A percentile compares a stretch with the other conserved stretches of the same genome.
Conservation (phyloP, 2,888 invertebrate genomes). For the Chrysolina haemoptera region DNA sequence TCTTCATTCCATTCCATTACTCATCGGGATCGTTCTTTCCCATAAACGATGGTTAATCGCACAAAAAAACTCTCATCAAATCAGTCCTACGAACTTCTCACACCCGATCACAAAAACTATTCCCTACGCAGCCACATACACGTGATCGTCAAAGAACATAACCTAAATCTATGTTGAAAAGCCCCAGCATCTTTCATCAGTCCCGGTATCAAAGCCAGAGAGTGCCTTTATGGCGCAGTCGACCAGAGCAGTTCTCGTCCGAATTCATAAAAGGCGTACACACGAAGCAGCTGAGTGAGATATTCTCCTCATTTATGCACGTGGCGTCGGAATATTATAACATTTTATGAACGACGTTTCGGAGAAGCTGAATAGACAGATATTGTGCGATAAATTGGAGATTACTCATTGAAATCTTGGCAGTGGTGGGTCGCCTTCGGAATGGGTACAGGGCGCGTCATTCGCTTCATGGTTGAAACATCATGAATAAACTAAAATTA, state of each 20-base stretch:
- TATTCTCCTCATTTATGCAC: slow-evolving; percentile 51
- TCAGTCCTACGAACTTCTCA: slow-evolving; percentile 16
- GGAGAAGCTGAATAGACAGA: slow-evolving; percentile 58
- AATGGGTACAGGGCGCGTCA: background rate
- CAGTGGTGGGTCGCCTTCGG: background rate
- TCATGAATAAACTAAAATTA: too few species aligned
- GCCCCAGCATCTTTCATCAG: slow-evolving; percentile 59
- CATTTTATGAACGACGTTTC: slow-evolving; percentile 62
- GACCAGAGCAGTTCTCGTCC: slow-evolving; percentile 46
- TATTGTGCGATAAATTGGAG: slow-evolving; percentile 58
- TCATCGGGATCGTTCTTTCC: background rate
- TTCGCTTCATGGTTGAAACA: too few species aligned
- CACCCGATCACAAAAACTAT: slow-evolving; percentile 37
- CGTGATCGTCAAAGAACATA: slow-evolving; percentile 58
- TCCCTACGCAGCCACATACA: slow-evolving; percentile 41
- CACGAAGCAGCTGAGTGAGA: slow-evolving; percentile 40
- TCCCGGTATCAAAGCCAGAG: slow-evolving; percentile 29
- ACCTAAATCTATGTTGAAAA: slow-evolving; percentile 63
- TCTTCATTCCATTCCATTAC: too few species aligned
- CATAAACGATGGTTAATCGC: slow-evolving; percentile 15
- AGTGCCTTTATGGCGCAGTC: slow-evolving; percentile 58
- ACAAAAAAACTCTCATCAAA: slow-evolving; percentile 24
- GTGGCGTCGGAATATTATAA: slow-evolving; percentile 60
- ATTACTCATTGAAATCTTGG: slow-evolving; percentile 53
- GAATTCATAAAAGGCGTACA: slow-evolving; percentile 33